Evolutionary conservation across 1,140 invertebrate genomes (phyloP).

Genomic region (Achroia grisella): DNA sequence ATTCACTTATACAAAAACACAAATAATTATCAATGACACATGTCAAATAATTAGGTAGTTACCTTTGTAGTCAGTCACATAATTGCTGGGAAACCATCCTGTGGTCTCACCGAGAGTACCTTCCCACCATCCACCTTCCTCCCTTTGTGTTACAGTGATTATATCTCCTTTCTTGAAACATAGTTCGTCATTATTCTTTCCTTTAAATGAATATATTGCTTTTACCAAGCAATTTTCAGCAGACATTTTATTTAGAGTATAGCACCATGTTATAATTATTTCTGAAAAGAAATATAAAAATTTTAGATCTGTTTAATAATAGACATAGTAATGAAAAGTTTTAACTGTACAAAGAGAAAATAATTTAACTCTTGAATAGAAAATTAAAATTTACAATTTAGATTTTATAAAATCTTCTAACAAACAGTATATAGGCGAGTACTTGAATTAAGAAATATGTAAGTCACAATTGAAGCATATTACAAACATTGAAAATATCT

Average conservation of each 20-base stretch:
- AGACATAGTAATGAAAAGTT: too few species aligned
- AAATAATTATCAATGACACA: too few species aligned
- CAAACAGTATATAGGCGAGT: too few species aligned
- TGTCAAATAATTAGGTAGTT: too few species aligned
- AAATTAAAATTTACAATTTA: too few species aligned
- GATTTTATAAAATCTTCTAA: too few species aligned
- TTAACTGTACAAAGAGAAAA: too few species aligned
- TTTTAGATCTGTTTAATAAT: too few species aligned
- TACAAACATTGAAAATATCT: slow-evolving; percentile 2
- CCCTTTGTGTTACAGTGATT: slow-evolving; percentile 93
- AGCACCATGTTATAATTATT: slow-evolving; percentile 47
- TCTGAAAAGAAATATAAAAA: slow-evolving; percentile 10
- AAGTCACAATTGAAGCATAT: neutral
- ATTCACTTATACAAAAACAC: too few species aligned
- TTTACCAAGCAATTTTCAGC: slow-evolving; percentile 85
- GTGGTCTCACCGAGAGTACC: slow-evolving; percentile 95
- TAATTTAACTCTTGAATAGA: too few species aligned
- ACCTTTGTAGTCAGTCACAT: slow-evolving; percentile 92
- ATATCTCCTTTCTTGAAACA: slow-evolving; percentile 97
- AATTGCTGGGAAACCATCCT: slow-evolving; percentile 99
- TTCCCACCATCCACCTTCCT: slow-evolving; percentile 98
- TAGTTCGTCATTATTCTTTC: slow-evolving; percentile 97
- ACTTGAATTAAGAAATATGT: neutral
- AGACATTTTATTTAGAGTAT: slow-evolving; percentile 64
- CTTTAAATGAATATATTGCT: slow-evolving; percentile 94